Percentiles rank a stretch among this genome's conserved stretches.
Conservation (phyloP, 2,797 vertebrate genomes). For the Smutsia temminckii region DNA sequence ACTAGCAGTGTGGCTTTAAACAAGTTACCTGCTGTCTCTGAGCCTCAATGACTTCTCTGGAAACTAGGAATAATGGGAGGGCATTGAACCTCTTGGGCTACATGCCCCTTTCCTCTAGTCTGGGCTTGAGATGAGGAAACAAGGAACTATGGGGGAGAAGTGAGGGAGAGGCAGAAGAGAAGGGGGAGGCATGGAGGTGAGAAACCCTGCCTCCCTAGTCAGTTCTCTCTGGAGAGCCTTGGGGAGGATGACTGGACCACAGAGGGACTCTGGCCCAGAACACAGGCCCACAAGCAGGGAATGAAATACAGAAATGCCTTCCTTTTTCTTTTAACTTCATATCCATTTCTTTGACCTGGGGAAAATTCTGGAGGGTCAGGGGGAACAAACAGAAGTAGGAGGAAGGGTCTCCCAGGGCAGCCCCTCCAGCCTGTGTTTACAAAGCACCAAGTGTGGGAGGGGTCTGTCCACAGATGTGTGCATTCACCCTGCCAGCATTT, state of each 20-base stretch:
- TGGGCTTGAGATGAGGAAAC: not conserved
- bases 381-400: not conserved
- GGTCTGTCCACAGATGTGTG: not conserved
- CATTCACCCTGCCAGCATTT: not conserved
- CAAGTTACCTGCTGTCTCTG: not conserved
- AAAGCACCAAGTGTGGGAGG: not conserved
- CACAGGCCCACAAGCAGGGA: not conserved
- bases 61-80: not conserved
- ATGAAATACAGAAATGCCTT: not conserved
- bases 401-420: not conserved
- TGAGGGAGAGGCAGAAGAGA: not conserved
- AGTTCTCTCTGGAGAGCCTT: not conserved
- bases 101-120: not conserved
- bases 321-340: not conserved
- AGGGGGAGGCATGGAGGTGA: rapidly evolving
- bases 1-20: not conserved
- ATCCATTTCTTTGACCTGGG: not conserved
- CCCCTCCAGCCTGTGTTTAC: not conserved
- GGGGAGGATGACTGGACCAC: not conserved
- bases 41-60: not conserved
- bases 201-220: not conserved
- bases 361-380: not conserved
- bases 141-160: not conserved
- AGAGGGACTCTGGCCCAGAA: not conserved
- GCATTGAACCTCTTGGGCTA: not conserved